Conservation (phyloP, 2,888 invertebrate species). For the Rhodophaea formosa region DNA sequence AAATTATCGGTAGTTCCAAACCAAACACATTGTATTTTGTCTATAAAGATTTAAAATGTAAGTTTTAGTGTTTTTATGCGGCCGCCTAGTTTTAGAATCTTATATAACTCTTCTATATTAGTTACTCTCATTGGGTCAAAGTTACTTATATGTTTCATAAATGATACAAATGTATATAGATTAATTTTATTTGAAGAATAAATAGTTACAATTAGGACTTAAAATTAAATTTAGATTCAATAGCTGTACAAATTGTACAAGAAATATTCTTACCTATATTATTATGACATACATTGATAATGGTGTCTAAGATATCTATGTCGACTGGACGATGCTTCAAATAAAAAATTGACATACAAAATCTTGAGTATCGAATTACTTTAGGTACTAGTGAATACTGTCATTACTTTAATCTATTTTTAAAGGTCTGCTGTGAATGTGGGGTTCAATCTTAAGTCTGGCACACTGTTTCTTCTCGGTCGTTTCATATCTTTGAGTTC, state of each 20-base stretch:
- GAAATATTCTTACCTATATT: constrained; percentile 22
- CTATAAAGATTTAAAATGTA: too few species aligned
- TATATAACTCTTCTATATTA: too few species aligned
- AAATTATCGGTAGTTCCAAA: too few species aligned
- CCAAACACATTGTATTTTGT: too few species aligned
- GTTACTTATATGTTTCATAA: background rate
- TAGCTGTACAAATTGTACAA: constrained; percentile 75
- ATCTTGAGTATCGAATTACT: constrained; percentile 49
- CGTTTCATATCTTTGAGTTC: constrained; percentile 54
- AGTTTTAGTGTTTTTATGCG: too few species aligned
- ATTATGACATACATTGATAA: constrained; percentile 24
- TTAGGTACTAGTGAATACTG: constrained; percentile 59
- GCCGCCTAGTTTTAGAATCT: too few species aligned
- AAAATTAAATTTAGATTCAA: constrained; percentile 66
- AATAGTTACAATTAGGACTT: constrained; percentile 62
- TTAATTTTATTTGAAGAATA: constrained; percentile 42
- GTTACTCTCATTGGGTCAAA: too few species aligned
- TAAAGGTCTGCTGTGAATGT: constrained; percentile 64
- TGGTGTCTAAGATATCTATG: background rate
- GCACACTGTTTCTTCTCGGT: constrained; percentile 71
- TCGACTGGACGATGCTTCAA: background rate
- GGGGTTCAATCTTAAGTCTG: constrained; percentile 67
- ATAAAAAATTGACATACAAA: constrained; percentile 1
- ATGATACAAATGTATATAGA: constrained; percentile 16
- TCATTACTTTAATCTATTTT: constrained; percentile 30